Conservation (phyloP, 2,888 invertebrate genomes). For the Fabriciana adippe region DNA sequence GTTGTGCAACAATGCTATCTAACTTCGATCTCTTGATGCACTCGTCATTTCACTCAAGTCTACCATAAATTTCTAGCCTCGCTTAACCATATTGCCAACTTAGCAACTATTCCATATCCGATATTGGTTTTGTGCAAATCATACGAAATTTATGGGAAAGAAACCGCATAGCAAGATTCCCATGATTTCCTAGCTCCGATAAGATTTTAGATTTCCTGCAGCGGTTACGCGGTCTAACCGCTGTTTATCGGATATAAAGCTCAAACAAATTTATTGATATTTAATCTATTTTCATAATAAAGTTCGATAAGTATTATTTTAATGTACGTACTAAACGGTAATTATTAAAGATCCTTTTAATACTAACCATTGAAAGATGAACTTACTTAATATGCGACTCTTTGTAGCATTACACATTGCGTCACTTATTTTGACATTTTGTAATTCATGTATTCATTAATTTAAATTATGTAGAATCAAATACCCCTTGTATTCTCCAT, state of each 20-base stretch:
- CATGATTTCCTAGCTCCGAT: conserved; percentile 71
- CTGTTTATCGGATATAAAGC: conserved; percentile 64
- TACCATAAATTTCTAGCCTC: conserved; percentile 52
- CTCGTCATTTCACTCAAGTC: conserved; percentile 70
- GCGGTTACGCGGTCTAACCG: conserved; percentile 75
- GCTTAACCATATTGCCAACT: conserved; percentile 61
- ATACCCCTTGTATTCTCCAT: too few relatives aligned
- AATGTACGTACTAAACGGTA: too few relatives aligned
- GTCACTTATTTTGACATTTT: too few relatives aligned
- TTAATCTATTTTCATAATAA: conserved; percentile 50
- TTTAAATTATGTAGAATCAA: too few relatives aligned
- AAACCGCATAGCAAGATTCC: conserved; percentile 73
- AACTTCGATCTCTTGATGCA: conserved; percentile 66
- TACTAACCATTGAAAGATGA: too few relatives aligned
- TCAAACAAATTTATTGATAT: conserved; percentile 74
- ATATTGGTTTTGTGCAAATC: conserved; percentile 79
- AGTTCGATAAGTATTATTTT: not conserved
- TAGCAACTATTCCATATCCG: conserved; percentile 59
- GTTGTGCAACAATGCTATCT: conserved; percentile 76
- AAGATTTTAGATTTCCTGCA: conserved; percentile 75
- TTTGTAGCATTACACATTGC: too few relatives aligned
- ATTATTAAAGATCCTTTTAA: too few relatives aligned
- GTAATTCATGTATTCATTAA: too few relatives aligned
- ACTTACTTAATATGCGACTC: too few relatives aligned
- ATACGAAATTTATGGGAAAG: conserved; percentile 70